Base-by-base conservation (phyloP, 2,888 invertebrate species). In the Himalopsyche tibetana region DNA sequence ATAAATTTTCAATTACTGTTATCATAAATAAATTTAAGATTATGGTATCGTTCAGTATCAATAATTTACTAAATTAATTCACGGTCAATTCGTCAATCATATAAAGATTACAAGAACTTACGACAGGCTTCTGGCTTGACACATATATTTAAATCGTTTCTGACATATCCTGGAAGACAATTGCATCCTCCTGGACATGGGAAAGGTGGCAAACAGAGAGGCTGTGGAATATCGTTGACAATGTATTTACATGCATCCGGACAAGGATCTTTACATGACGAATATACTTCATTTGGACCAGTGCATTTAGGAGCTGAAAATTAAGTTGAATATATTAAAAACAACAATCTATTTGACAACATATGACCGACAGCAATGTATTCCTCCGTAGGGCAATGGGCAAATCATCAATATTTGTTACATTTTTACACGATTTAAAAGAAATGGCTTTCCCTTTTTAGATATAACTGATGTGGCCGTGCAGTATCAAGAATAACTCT, bases 241-340 rank as follows among this genome's bases (percentile, higher is more conserved):
- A 86, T 83, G 17, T 82, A 86, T 40, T 83, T 83, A 38, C 86
- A 86, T 69, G 84, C 45, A 36, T 86, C 86, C n/a, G 86, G 86
- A 40, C 86, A 86, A 19, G 84, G 84, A 55, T 84, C 63, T 42
- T 84, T 84, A 38, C 86, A 86, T 2, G 82, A 79, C 17, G 55
- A 38, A 45, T 84, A 86, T 5, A 82, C 82, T 82, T 86, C 86
- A 55, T 86, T 82, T 8, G 74, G 84, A 45, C 81, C 81, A 56
- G 45, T 42, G 40, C 85, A 85, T 69, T 81, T 45, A 28, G 80
- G 56, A 74, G 82, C 74, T 80, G 81, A 80, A 82, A 51, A 80
- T 42, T 51, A 55, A 28, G 17, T 38, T 40, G 5, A 56, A 38
- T 42, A 81, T 56, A n/a, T 5, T 9, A 8, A n/a, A 56, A 38